These are phyloP conservation scores for Tragelaphus strepsiceros DNA, from an alignment of 2,113 vertebrate genomes.

Conservation along the genomic window DNA sequence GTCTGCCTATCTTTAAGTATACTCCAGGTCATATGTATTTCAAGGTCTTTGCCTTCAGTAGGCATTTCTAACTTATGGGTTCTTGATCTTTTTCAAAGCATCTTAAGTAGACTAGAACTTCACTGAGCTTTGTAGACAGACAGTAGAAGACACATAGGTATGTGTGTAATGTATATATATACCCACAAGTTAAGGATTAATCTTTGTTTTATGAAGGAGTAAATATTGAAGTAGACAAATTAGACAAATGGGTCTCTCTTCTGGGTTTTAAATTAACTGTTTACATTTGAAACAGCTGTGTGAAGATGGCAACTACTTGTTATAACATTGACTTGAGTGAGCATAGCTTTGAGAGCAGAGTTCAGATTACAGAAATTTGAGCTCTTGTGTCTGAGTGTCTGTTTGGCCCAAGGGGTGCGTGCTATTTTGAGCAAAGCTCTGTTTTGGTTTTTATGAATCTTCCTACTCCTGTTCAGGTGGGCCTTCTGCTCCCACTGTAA, in stretches of 20 bases:
- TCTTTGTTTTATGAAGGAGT: conserved; percentile 41
- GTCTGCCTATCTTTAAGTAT: not conserved
- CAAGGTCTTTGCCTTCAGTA: not conserved
- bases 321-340: conserved; percentile 31
- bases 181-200: not conserved
- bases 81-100: not conserved
- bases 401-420: not conserved
- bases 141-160: not conserved
- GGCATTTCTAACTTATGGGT: not conserved
- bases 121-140: not conserved
- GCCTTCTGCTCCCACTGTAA: not conserved
- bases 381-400: not conserved
- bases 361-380: conserved; percentile 57
- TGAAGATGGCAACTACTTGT: conserved; percentile 18
- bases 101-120: not conserved
- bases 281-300: conserved; percentile 27
- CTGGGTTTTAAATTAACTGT: conserved; percentile 32
- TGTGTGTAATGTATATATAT: not conserved
- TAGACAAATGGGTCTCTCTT: conserved; percentile 1
- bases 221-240: not conserved
- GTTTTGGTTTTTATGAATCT: conserved; percentile 21
- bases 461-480: not conserved
- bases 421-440: conserved; percentile 43
- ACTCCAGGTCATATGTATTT: not conserved
- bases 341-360: conserved; percentile 7